Conservation (phyloP, 2,888 invertebrate species). For the Macrosiphum euphorbiae region DNA sequence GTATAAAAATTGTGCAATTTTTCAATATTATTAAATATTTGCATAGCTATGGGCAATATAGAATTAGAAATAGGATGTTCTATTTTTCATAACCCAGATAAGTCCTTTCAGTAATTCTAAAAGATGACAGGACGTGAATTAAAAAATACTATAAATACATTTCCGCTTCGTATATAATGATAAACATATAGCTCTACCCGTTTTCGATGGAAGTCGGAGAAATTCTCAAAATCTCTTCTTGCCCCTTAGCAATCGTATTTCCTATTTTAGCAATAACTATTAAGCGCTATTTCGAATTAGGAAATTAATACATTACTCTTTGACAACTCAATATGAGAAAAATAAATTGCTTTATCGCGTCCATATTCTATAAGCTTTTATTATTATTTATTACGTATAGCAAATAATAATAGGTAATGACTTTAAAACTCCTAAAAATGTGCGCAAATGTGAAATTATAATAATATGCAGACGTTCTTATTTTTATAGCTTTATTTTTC, state of each 20-base stretch:
- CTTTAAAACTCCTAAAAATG: neutral
- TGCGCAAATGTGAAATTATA: neutral
- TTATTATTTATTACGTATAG: neutral
- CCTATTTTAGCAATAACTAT: conserved; percentile 26
- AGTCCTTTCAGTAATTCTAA: neutral
- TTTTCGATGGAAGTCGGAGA: conserved; percentile 19
- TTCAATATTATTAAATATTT: neutral
- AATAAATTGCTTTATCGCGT: neutral
- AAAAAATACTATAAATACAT: conserved; percentile 38
- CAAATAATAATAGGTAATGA: neutral
- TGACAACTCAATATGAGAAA: conserved; percentile 7
- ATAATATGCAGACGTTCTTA: neutral
- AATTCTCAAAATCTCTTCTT: conserved; percentile 37
- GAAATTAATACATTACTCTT: conserved; percentile 29
- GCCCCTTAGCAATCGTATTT: neutral
- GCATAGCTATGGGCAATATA: no score
- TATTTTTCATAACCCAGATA: neutral
- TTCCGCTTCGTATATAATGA: neutral
- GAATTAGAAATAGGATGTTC: neutral
- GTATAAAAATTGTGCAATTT: neutral
- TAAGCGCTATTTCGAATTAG: conserved; percentile 29
- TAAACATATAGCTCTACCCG: neutral
- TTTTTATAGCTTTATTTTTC: neutral
- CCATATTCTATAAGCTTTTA: neutral
- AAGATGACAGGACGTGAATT: neutral